A percentile compares a stretch with the other conserved stretches of the same genome.
Evolutionary conservation across 2,113 vertebrate genomes (phyloP).

Genomic region (Forbesichthys agassizii): DNA sequence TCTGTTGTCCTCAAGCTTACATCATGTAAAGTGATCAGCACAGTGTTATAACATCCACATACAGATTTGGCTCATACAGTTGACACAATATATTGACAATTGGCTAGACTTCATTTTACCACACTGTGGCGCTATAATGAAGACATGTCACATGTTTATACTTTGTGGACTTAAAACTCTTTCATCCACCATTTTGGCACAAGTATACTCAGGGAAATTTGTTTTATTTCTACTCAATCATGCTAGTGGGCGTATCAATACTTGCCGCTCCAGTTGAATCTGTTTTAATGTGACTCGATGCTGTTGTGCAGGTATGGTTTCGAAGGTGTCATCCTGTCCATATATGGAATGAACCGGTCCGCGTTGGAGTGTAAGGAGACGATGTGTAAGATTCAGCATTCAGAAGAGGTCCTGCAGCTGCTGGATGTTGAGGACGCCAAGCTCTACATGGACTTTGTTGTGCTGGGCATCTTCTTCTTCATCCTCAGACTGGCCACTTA

Average conservation of each 20-base stretch:
- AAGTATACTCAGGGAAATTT: too few relatives aligned
- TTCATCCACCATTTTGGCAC: too few relatives aligned
- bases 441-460: constrained; percentile 92
- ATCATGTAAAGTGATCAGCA: neutral
- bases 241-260: too few relatives aligned
- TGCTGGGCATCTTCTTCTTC: constrained; percentile 92
- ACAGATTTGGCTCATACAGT: too few relatives aligned
- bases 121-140: too few relatives aligned
- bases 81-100: too few relatives aligned
- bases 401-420: constrained; percentile 86
- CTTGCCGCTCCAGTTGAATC: too few relatives aligned
- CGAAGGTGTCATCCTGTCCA: constrained; percentile 92
- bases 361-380: constrained; percentile 85
- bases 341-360: constrained; percentile 93
- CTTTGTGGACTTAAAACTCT: too few relatives aligned
- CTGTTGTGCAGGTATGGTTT: constrained; percentile 86
- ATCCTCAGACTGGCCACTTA: constrained; percentile 89
- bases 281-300: neutral
- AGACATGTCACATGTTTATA: too few relatives aligned
- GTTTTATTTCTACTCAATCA: too few relatives aligned
- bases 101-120: too few relatives aligned
- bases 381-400: constrained; percentile 87
- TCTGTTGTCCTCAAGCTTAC: neutral
- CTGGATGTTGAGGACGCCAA: constrained; percentile 91
- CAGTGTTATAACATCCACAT: neutral